phyloP scores from a whole-genome alignment of 2,888 invertebrate genomes.

The Sarcophaga caerulescens region DNA sequence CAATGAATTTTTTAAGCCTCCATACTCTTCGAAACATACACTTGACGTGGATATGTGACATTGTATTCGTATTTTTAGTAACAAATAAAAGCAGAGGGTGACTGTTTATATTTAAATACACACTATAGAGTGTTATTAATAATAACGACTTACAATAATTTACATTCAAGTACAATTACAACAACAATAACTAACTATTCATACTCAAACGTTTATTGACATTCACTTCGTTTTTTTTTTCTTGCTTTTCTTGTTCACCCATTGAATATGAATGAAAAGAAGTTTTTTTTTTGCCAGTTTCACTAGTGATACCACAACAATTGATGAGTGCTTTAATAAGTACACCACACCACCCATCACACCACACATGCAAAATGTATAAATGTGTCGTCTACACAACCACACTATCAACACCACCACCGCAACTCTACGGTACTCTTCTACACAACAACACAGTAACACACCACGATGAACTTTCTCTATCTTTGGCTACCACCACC shows the following conservation, averaged over 20 bases:
- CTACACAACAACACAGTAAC: background rate
- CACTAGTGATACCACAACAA: background rate
- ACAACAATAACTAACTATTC: too few species aligned
- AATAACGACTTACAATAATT: too few species aligned
- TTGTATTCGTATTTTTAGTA: too few species aligned
- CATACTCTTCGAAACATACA: too few species aligned
- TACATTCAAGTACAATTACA: too few species aligned
- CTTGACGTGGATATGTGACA: too few species aligned
- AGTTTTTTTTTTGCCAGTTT: background rate
- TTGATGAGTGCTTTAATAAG: too few species aligned
- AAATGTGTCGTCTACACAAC: background rate
- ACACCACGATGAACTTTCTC: slow-evolving; percentile 58
- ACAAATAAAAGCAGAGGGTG: too few species aligned
- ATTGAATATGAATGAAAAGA: background rate
- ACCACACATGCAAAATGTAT: background rate
- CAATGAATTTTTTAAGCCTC: too few species aligned
- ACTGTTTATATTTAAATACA: too few species aligned
- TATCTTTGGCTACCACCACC: background rate
- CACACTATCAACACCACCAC: background rate
- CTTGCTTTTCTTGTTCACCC: background rate
- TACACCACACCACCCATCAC: too few species aligned
- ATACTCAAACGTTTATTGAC: slow-evolving; percentile 59
- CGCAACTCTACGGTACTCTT: background rate
- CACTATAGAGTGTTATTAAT: too few species aligned
- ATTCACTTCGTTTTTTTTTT: slow-evolving; percentile 17